Percentiles rank a stretch among this genome's conserved stretches.
These are phyloP conservation scores for Apodemus sylvaticus DNA, from an alignment of 2,113 vertebrate genomes.

Conservation along the genomic window DNA sequence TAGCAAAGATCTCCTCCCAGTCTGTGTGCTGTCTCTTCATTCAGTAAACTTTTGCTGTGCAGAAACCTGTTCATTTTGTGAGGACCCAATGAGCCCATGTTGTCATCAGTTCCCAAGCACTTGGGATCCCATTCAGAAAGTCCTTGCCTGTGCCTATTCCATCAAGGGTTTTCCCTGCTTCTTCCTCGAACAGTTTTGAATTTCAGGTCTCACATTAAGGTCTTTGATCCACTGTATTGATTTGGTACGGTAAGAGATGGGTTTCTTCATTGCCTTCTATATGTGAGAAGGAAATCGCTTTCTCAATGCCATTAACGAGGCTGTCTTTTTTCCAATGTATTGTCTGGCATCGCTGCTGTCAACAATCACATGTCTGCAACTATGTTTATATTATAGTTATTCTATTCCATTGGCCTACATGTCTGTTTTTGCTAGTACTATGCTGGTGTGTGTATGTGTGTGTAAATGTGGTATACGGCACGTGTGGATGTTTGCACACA, in stretches of 20 bases:
- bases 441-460: not conserved
- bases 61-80: not conserved
- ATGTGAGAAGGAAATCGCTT: not conserved
- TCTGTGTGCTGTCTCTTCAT: not conserved
- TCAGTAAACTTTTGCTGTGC: not conserved
- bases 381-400: not conserved
- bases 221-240: not conserved
- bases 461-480: no score
- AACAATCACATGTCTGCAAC: not conserved
- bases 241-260: not conserved
- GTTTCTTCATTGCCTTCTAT: not conserved
- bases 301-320: not conserved
- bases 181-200: not conserved
- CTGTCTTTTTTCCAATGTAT: not conserved
- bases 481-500: not conserved
- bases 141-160: not conserved
- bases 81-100: not conserved
- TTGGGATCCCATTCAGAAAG: not conserved
- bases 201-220: not conserved
- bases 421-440: not conserved
- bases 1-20: not conserved
- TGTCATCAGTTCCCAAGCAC: not conserved
- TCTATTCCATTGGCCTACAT: not conserved
- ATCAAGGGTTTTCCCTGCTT: not conserved
- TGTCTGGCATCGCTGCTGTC: not conserved